Conservation (phyloP, 1,140 invertebrate genomes). For the Holcopasites calliopsidis region DNA sequence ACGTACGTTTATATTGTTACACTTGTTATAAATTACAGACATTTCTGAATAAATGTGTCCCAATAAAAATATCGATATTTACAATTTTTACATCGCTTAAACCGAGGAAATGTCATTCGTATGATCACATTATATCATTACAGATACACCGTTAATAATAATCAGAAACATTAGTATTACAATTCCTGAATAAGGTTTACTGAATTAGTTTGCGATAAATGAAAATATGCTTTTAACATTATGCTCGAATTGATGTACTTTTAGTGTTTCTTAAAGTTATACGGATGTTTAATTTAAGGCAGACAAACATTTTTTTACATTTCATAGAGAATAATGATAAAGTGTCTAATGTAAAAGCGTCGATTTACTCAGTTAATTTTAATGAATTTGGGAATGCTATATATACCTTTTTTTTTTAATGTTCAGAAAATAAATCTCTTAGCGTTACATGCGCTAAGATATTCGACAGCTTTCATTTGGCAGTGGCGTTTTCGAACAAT, state of each 20-base stretch:
- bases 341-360: no score
- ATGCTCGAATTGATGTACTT: no score
- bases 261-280: neutral
- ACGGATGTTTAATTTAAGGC: neutral
- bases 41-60: neutral
- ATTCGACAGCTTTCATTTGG: neutral
- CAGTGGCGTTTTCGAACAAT: neutral
- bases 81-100: neutral
- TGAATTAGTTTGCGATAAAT: neutral
- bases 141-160: neutral
- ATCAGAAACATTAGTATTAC: neutral
- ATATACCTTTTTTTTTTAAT: neutral
- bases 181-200: neutral
- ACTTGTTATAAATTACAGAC: neutral
- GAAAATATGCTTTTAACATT: neutral
- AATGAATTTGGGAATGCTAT: neutral
- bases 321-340: neutral
- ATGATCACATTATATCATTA: neutral
- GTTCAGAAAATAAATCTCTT: neutral
- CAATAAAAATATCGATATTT: slow-evolving; percentile 8
- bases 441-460: neutral
- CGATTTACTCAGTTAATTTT: neutral
- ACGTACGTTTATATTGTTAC: neutral
- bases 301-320: neutral
- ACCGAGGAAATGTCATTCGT: neutral